Percentiles rank a stretch among this genome's conserved stretches.
Evolutionary conservation across 2,113 vertebrate species (phyloP).

Genomic region (Thalassoma bifasciatum): DNA sequence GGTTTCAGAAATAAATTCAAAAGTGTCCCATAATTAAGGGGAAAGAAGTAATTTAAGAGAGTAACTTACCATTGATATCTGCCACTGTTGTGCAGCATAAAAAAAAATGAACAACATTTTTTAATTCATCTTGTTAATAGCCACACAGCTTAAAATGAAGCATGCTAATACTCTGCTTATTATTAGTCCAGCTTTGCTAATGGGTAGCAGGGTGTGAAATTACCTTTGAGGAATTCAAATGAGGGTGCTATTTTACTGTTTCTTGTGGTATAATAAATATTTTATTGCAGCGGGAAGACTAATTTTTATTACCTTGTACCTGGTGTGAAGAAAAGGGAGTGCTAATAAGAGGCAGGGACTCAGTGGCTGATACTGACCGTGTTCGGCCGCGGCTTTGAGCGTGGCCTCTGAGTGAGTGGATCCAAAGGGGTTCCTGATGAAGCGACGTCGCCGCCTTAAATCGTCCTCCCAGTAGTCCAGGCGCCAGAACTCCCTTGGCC

Average conservation of each 20-base stretch:
- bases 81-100: constrained; percentile 68
- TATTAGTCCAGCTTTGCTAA: constrained; percentile 45
- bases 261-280: constrained; percentile 76
- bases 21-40: not conserved
- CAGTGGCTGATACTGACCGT: constrained; percentile 87
- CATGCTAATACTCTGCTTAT: constrained; percentile 6
- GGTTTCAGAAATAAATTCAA: not conserved
- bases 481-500: constrained; percentile 99
- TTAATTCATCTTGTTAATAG: constrained; percentile 20
- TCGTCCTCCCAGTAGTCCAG: constrained; percentile 99
- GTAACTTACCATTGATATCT: constrained; percentile 75
- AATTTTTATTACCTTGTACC: constrained; percentile 82
- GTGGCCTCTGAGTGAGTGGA: constrained; percentile 97
- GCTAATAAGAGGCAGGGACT: constrained; percentile 1
- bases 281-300: constrained; percentile 77
- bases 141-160: constrained; percentile 15
- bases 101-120: constrained; percentile 39
- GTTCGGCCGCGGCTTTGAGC: constrained; percentile 92
- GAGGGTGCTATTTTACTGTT: constrained; percentile 62
- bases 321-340: constrained; percentile 66
- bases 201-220: constrained; percentile 52
- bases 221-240: constrained; percentile 65
- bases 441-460: constrained; percentile 98
- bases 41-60: not conserved
- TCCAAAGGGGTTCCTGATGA: constrained; percentile 96